Evolutionary conservation across 2,797 vertebrate genomes (phyloP).

Genomic region (Gorsachius magnificus): DNA sequence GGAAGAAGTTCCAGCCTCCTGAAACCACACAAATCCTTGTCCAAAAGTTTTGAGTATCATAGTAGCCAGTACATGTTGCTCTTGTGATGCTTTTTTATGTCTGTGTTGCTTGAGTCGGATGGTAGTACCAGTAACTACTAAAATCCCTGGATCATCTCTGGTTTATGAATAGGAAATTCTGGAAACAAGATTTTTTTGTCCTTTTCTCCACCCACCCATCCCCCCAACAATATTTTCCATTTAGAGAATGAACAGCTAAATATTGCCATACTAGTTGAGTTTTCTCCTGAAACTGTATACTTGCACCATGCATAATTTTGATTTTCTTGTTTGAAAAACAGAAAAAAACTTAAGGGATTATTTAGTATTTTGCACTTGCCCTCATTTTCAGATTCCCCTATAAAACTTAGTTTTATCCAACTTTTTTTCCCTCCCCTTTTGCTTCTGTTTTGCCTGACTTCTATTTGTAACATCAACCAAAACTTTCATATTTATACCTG

Average conservation of each 20-base stretch:
- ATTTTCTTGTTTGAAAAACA: background rate
- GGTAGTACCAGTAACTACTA: background rate
- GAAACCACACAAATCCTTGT: background rate
- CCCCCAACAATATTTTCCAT: background rate
- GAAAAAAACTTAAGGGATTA: background rate
- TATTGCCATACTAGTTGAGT: background rate
- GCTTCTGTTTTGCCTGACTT: background rate
- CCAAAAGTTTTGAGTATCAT: background rate
- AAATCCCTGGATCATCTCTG: background rate
- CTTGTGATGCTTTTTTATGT: background rate
- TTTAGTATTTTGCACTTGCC: background rate
- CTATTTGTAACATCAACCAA: background rate
- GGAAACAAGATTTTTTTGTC: background rate
- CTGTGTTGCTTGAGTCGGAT: background rate
- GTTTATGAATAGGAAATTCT: background rate
- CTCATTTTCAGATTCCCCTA: background rate
- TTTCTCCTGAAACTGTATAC: background rate
- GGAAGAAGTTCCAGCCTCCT: background rate
- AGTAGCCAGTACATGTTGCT: background rate
- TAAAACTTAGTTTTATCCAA: background rate
- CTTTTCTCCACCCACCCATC: background rate
- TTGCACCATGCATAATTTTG: background rate
- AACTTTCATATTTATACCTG: background rate
- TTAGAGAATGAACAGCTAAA: background rate
- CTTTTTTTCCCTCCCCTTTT: background rate